Evolutionary conservation across 1,140 invertebrate species (phyloP).

Genomic region (Polyergus mexicanus): DNA sequence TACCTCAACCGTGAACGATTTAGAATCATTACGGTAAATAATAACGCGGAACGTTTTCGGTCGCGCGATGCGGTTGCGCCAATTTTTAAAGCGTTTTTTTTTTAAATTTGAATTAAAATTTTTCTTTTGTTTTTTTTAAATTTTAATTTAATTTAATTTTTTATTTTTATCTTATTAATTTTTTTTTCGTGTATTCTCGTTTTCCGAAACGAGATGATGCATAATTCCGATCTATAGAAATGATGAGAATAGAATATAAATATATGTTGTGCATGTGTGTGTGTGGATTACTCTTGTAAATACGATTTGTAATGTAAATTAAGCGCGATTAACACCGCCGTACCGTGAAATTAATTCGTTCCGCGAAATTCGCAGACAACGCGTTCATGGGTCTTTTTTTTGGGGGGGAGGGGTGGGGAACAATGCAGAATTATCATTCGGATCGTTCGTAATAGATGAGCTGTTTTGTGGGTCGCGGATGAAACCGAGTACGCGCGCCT

Average conservation of each 20-base stretch:
- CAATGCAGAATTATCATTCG: slow-evolving; percentile 32
- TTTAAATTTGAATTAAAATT: too few species aligned
- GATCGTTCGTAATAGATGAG: background rate
- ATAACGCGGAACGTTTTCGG: slow-evolving; percentile 56
- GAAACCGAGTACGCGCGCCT: background rate
- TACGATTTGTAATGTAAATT: too few species aligned
- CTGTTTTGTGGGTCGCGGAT: background rate
- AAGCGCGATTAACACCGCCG: too few species aligned
- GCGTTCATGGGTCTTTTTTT: background rate
- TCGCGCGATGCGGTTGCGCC: too few species aligned
- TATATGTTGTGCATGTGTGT: too few species aligned
- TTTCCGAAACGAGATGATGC: background rate
- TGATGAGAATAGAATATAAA: background rate
- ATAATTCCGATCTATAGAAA: background rate
- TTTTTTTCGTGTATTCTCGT: background rate
- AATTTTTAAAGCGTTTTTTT: background rate
- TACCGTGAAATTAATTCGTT: background rate
- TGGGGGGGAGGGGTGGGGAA: too few species aligned
- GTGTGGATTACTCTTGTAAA: background rate
- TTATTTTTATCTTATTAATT: too few species aligned
- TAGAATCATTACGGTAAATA: slow-evolving; percentile 44
- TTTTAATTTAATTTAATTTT: too few species aligned
- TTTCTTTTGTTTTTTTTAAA: too few species aligned
- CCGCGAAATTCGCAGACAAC: background rate
- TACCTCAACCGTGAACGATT: background rate